These are phyloP conservation scores for Eupsilia transversa DNA, from an alignment of 2,888 invertebrate species.

Conservation along the genomic window DNA sequence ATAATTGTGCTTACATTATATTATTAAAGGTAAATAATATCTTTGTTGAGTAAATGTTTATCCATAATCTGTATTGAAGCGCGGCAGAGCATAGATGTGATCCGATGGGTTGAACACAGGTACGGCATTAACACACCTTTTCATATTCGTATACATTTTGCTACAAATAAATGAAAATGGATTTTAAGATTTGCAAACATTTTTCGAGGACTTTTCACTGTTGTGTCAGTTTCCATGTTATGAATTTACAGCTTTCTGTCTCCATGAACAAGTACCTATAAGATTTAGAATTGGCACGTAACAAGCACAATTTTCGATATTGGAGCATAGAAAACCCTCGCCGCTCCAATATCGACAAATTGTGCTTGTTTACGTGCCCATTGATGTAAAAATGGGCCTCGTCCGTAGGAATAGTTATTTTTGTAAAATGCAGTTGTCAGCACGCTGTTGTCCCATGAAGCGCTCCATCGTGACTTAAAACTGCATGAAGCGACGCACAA, in stretches of 20 bases:
- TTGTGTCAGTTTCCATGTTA: slow-evolving; percentile 10
- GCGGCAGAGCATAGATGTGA: slow-evolving; percentile 54
- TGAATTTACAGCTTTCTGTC: neutral
- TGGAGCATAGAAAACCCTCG: too few species aligned
- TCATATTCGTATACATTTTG: slow-evolving; percentile 42
- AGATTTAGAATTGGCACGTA: slow-evolving; percentile 19
- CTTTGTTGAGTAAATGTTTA: slow-evolving; percentile 42
- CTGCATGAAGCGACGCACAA: too few species aligned
- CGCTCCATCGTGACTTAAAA: too few species aligned
- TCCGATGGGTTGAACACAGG: slow-evolving; percentile 58
- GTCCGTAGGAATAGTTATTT: too few species aligned
- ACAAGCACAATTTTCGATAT: too few species aligned
- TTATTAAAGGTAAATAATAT: slow-evolving; percentile 38
- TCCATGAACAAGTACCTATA: neutral
- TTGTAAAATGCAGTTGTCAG: too few species aligned
- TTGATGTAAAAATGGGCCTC: too few species aligned
- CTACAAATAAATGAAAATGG: slow-evolving; percentile 50
- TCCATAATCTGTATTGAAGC: slow-evolving; percentile 60
- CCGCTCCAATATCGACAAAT: too few species aligned
- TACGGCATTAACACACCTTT: slow-evolving; percentile 62
- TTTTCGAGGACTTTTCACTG: neutral
- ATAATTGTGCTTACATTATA: slow-evolving; percentile 1
- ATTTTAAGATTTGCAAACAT: slow-evolving; percentile 33
- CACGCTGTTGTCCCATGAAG: too few species aligned
- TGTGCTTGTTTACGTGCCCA: too few species aligned